Conservation (phyloP, 2,797 vertebrate genomes). For the Rousettus madagascariensis region DNA sequence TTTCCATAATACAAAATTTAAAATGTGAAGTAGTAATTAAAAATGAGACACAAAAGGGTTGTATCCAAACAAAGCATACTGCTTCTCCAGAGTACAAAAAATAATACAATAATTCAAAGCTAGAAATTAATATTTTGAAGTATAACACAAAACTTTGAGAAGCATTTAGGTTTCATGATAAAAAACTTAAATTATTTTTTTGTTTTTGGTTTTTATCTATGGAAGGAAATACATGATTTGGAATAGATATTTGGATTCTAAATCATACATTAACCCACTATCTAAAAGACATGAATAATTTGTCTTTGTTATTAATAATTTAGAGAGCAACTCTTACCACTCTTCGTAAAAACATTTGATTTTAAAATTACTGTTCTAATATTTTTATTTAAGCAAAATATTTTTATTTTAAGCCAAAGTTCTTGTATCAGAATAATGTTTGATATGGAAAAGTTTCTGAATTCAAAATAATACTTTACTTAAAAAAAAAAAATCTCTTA, state of each 20-base stretch:
- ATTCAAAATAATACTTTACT: not conserved
- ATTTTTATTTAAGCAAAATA: not conserved
- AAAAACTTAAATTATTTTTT: not conserved
- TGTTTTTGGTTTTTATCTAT: not conserved
- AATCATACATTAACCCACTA: not conserved
- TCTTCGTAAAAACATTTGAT: not conserved
- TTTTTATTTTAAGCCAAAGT: not conserved
- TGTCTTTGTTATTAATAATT: not conserved
- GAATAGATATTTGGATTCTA: not conserved
- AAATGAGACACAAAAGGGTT: not conserved
- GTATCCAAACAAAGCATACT: not conserved
- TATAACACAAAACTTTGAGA: not conserved
- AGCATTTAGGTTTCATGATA: slow-evolving; percentile 40
- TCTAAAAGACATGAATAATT: not conserved
- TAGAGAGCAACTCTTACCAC: not conserved
- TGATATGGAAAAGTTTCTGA: not conserved
- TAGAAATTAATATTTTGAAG: slow-evolving; percentile 53
- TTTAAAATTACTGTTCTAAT: not conserved
- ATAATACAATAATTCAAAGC: not conserved
- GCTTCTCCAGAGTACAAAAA: not conserved
- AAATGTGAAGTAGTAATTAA: not conserved
- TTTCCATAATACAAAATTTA: not conserved
- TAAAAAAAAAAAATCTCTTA: not conserved
- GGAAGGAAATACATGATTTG: not conserved
- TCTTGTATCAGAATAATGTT: not conserved